Percentiles rank a stretch among this genome's conserved stretches.
These are phyloP conservation scores for Myotis lucifugus DNA, from an alignment of 2,113 vertebrate genomes.

Conservation along the genomic window DNA sequence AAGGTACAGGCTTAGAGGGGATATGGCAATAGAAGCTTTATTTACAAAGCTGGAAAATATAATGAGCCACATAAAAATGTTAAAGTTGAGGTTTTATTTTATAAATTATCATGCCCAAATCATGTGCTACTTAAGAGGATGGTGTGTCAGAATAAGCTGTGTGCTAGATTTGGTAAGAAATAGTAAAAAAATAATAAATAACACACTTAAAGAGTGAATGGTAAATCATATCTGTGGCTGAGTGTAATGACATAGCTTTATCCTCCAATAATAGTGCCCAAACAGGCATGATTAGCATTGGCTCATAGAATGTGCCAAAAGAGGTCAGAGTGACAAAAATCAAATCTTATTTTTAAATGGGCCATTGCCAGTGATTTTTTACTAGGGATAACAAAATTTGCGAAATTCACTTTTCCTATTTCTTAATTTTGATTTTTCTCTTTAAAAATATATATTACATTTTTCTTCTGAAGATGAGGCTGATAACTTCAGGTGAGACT, in stretches of 20 bases:
- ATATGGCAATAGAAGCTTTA: background rate
- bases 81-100: background rate
- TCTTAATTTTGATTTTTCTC: background rate
- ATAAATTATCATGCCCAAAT: background rate
- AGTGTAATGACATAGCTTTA: background rate
- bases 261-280: background rate
- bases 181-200: background rate
- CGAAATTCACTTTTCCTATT: background rate
- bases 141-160: background rate
- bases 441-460: background rate
- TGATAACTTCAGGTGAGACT: background rate
- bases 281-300: background rate
- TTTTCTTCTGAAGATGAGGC: background rate
- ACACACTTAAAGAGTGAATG: background rate
- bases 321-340: too few species aligned
- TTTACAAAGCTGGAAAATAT: background rate
- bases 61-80: background rate
- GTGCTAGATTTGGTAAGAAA: background rate
- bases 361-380: background rate
- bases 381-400: background rate
- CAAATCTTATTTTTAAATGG: too few species aligned
- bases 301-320: background rate
- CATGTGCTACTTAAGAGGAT: background rate
- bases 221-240: background rate
- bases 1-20: background rate